phyloP scores from a whole-genome alignment of 1,140 invertebrate genomes.

The Eupristina koningsbergeri region DNA sequence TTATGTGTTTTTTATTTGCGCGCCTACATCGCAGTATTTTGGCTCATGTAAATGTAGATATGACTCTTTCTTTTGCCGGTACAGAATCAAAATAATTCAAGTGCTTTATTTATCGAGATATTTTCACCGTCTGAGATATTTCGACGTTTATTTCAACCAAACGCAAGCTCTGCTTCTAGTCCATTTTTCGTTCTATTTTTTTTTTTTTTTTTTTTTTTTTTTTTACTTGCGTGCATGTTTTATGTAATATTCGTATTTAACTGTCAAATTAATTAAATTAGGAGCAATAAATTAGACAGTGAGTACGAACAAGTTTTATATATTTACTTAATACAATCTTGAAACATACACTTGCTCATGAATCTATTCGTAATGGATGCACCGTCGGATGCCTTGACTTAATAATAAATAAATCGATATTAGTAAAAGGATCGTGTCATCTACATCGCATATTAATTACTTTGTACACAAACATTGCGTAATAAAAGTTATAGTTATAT shows the following conservation, averaged over 20 bases:
- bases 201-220: too few species aligned
- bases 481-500: background rate
- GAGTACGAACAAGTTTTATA: background rate
- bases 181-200: background rate
- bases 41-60: background rate
- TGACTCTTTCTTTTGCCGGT: background rate
- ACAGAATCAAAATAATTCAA: background rate
- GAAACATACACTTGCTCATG: background rate
- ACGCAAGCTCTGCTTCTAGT: background rate
- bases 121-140: background rate
- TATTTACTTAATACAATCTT: background rate
- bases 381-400: background rate
- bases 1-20: background rate
- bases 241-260: background rate
- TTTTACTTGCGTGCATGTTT: background rate
- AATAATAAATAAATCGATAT: constrained; percentile 1
- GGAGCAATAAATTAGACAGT: background rate
- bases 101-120: constrained; percentile 10
- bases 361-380: background rate
- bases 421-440: background rate
- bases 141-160: background rate
- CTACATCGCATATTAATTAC: background rate
- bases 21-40: constrained; percentile 6
- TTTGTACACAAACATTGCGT: background rate
- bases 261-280: background rate